Percentiles rank a stretch among this genome's conserved stretches.
phyloP scores from a whole-genome alignment of 53 echinoderm and acorn worm genomes.

The Mesocentrotus franciscanus region DNA sequence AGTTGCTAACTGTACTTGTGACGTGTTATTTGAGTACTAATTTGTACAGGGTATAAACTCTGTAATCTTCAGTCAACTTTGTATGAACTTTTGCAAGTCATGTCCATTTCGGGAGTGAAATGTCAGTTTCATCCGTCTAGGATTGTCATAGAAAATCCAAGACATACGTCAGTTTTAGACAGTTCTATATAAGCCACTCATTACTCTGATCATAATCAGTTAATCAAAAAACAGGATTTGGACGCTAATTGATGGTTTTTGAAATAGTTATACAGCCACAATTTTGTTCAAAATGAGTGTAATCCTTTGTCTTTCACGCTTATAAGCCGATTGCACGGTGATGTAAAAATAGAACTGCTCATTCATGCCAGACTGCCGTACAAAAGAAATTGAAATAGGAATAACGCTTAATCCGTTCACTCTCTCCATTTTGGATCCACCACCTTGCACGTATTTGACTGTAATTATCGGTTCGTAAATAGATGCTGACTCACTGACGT shows the following conservation, averaged over 20 bases:
- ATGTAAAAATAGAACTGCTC: background rate
- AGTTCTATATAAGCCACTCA: background rate
- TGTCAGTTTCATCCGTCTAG: background rate
- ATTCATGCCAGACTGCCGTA: background rate
- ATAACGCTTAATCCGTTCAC: background rate
- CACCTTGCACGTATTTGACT: constrained; percentile 2
- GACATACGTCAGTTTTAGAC: background rate
- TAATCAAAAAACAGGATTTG: background rate
- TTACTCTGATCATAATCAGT: background rate
- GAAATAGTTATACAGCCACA: background rate
- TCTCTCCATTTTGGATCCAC: background rate
- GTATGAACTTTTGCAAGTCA: constrained; percentile 15
- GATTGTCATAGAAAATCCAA: background rate
- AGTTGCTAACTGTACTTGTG: no score
- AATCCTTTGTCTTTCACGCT: background rate
- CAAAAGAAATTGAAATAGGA: background rate
- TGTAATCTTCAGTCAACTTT: background rate
- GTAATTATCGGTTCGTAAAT: constrained; percentile 17
- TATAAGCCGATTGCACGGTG: background rate
- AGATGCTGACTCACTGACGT: constrained; percentile 32
- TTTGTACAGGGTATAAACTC: no score
- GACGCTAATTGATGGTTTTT: background rate
- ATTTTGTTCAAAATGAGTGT: background rate
- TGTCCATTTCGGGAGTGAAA: background rate
- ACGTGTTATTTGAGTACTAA: no score